Conservation (phyloP, 2,888 invertebrate species). For the Nasonovia ribisnigri region DNA sequence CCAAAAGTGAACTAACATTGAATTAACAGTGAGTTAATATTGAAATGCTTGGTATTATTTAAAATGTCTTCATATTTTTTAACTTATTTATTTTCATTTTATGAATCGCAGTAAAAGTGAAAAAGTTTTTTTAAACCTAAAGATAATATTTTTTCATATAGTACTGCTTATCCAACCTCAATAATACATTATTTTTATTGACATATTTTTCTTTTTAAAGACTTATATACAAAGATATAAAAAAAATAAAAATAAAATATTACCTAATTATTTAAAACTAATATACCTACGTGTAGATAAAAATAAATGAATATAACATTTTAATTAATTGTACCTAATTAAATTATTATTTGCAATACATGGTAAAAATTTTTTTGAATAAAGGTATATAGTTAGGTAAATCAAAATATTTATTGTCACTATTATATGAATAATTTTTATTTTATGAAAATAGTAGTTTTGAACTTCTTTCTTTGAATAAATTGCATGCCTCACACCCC, state of each 20-base stretch:
- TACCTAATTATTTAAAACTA: no score
- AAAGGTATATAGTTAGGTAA: neutral
- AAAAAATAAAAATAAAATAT: no score
- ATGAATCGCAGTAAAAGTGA: no score
- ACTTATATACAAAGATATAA: neutral
- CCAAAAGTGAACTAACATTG: no score
- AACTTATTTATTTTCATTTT: no score
- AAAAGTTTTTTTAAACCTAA: no score
- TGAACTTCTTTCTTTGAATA: neutral
- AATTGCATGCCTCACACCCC: neutral
- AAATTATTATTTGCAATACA: neutral
- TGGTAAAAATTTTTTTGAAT: neutral
- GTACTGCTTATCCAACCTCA: neutral
- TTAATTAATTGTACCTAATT: neutral
- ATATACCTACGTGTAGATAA: neutral
- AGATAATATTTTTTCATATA: neutral
- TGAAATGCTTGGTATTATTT: neutral
- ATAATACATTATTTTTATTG: neutral
- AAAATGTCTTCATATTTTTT: no score
- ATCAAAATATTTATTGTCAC: neutral
- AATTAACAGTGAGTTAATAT: no score
- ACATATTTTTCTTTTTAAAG: neutral
- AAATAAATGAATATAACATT: neutral
- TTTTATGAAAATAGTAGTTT: neutral
- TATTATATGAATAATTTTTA: neutral